Conservation (phyloP, 2,888 invertebrate species). For the Torymus aiolomorphi region DNA sequence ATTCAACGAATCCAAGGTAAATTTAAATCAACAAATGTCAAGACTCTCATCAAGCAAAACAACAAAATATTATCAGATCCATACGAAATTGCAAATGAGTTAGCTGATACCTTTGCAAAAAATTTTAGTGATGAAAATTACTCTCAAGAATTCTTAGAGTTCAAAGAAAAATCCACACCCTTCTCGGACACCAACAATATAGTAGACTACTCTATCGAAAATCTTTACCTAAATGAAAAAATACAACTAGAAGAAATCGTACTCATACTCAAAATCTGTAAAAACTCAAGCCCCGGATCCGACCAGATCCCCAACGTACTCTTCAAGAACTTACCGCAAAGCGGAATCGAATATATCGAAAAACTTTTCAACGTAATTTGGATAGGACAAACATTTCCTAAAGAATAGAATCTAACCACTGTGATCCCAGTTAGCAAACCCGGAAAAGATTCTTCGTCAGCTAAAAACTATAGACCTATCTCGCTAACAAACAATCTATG, state of each 20-base stretch:
- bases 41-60: conserved; percentile 25
- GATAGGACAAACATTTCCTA: background rate
- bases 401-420: conserved; percentile 1
- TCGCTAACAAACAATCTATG: background rate
- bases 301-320: too few species aligned
- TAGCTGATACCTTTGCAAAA: conserved; percentile 21
- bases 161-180: background rate
- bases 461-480: background rate
- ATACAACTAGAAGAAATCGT: background rate
- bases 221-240: background rate
- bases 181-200: background rate
- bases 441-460: background rate
- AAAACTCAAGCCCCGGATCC: conserved; percentile 17
- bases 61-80: too few species aligned
- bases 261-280: background rate
- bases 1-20: conserved; percentile 9
- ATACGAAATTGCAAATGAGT: too few species aligned
- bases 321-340: background rate
- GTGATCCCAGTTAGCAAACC: conserved; percentile 7
- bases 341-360: background rate
- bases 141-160: background rate
- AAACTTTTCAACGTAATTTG: background rate
- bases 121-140: conserved; percentile 44
- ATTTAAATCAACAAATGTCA: background rate
- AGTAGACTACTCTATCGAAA: background rate